These are phyloP conservation scores for Drosophila histrio DNA, from an alignment of 2,888 invertebrate species.

Conservation along the genomic window DNA sequence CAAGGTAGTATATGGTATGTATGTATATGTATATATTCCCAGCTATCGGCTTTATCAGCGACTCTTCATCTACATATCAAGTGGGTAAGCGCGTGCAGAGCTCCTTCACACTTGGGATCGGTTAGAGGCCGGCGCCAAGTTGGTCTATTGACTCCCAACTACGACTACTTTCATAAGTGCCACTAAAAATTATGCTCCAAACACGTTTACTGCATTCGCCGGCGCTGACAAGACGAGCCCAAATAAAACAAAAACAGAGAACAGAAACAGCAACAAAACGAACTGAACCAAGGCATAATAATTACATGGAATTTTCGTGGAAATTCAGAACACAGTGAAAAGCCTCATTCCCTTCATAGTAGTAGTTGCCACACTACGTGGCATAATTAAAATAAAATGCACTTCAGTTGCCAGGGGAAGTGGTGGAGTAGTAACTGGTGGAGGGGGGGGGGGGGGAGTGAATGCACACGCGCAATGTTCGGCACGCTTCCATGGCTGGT, in stretches of 20 bases:
- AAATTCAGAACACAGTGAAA: constrained; percentile 61
- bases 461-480: constrained; percentile 33
- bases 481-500: constrained; percentile 70
- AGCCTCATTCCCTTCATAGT: not conserved
- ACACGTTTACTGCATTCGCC: constrained; percentile 48
- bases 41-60: constrained; percentile 42
- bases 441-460: too few relatives aligned
- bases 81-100: constrained; percentile 25
- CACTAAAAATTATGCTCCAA: constrained; percentile 38
- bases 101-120: constrained; percentile 31
- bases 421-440: not conserved
- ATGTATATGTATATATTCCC: not conserved
- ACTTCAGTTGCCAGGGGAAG: constrained; percentile 7
- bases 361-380: constrained; percentile 59
- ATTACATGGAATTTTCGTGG: constrained; percentile 77
- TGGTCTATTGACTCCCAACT: constrained; percentile 10
- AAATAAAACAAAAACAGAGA: constrained; percentile 31
- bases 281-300: constrained; percentile 46
- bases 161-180: constrained; percentile 12
- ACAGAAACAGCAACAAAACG: constrained; percentile 19
- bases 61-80: constrained; percentile 48
- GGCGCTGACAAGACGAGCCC: constrained; percentile 46
- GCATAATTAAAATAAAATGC: constrained; percentile 70
- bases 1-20: too few relatives aligned
- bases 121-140: constrained; percentile 55